A percentile compares a stretch with the other conserved stretches of the same genome.
phyloP scores from a whole-genome alignment of 2,888 invertebrate genomes.

The Acronicta leporina region DNA sequence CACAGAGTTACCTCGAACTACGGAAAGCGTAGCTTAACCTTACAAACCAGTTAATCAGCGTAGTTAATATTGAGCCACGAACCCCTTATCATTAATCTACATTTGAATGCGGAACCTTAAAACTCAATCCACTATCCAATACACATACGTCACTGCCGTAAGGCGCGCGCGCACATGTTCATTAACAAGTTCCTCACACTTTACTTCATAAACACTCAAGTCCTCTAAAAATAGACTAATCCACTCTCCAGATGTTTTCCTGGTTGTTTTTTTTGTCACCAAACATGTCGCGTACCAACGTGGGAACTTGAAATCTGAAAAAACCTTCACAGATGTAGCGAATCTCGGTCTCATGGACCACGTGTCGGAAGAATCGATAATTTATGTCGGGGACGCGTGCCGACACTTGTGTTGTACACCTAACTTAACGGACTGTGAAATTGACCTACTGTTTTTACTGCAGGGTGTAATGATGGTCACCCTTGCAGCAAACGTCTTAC shows the following conservation, averaged over 20 bases:
- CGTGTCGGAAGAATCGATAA: slow-evolving; percentile 81
- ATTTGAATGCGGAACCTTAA: slow-evolving; percentile 33
- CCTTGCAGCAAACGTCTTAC: slow-evolving; percentile 35
- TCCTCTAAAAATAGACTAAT: slow-evolving; percentile 75
- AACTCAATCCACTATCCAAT: slow-evolving; percentile 20
- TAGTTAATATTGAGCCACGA: no score
- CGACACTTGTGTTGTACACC: slow-evolving; percentile 68
- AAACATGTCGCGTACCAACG: slow-evolving; percentile 80
- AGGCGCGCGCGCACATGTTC: slow-evolving; percentile 51
- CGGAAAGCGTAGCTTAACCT: no score
- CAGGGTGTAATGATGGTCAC: slow-evolving; percentile 29
- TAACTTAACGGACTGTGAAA: slow-evolving; percentile 77
- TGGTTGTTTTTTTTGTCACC: slow-evolving; percentile 73
- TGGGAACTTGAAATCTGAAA: slow-evolving; percentile 77
- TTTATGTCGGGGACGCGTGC: slow-evolving; percentile 75
- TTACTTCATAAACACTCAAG: slow-evolving; percentile 72
- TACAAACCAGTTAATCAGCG: no score
- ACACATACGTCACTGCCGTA: slow-evolving; percentile 39
- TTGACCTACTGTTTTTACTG: slow-evolving; percentile 72
- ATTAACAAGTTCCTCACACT: slow-evolving; percentile 75
- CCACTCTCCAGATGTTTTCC: slow-evolving; percentile 82
- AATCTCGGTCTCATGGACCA: slow-evolving; percentile 68
- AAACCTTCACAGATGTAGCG: slow-evolving; percentile 78
- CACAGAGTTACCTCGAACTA: no score
- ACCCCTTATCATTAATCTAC: no score